Evolutionary conservation across 2,113 vertebrate genomes (phyloP).

Genomic region (Sus scrofa): T2T-Sscrofa CM000826.6:99577501-99578000

Average conservation of each 20-base stretch:
- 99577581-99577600: conserved; percentile 67
- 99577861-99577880: conserved; percentile 10
- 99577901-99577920: background rate
- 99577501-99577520: conserved; percentile 56
- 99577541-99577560: conserved; percentile 49
- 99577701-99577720: background rate
- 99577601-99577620: conserved; percentile 63
- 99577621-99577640: conserved; percentile 27
- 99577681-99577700: conserved; percentile 18
- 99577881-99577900: conserved; percentile 22
- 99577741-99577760: background rate
- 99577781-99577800: background rate
- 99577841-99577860: conserved; percentile 46
- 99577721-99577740: background rate
- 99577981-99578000: background rate
- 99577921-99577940: conserved; percentile 38
- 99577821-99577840: background rate
- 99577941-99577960: background rate
- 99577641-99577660: conserved; percentile 40
- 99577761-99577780: background rate
- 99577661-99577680: conserved; percentile 16
- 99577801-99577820: background rate
- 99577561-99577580: conserved; percentile 64
- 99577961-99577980: background rate
- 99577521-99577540: conserved; percentile 29